Base-by-base conservation (phyloP, 2,888 invertebrate species). In the Seladonia tumulorum region DNA sequence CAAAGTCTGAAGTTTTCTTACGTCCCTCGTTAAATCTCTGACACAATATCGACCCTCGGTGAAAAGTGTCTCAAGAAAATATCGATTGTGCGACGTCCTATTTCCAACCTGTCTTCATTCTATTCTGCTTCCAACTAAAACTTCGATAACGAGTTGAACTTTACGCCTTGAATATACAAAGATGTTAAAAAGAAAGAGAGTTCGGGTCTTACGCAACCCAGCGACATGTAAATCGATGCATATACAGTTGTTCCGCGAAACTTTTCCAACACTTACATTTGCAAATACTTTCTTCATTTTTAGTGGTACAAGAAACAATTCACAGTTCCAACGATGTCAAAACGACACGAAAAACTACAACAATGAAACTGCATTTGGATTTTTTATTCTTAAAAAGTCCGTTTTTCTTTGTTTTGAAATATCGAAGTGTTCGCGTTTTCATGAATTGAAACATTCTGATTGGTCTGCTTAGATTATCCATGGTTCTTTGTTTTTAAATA, bases 1-100 rank as follows among this genome's bases (percentile, higher is more conserved):
- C 75, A 42, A 66, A 78, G 29, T 35, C 25, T 72, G 22, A 75
- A 74, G 79, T 80, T 87, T 74, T 70, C 70, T 75, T 79, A 53
- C 66, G 53, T 16, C 14, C 66, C 18, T 53, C 57, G 74, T 70
- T 82, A 70, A 82, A 82, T 82, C 74, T 82, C 70, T 57, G 73
- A 75, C 81, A 81, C 57, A 49, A n/a, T 81, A 68, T 47, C 42
- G 74, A 22, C 53, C 45, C 14, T 14, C 53, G 18, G 4, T 22
- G n/a, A 5, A 12, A 70, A 81, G 25, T 74, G 25, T 74, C 73
- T 53, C 49, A 22, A n/a, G 74, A 70, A 74, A 70, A 53, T 74
- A 79, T 82, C 73, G 76, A 76, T 81, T 76, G 29, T 16, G 35
- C 29, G 7, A 29, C 76, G 18, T 29, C 22, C 72, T 72, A 72